Percentiles rank a stretch among this genome's conserved stretches.
Conservation (phyloP, 2,113 vertebrate genomes). For the Mesitornis unicolor region DNA sequence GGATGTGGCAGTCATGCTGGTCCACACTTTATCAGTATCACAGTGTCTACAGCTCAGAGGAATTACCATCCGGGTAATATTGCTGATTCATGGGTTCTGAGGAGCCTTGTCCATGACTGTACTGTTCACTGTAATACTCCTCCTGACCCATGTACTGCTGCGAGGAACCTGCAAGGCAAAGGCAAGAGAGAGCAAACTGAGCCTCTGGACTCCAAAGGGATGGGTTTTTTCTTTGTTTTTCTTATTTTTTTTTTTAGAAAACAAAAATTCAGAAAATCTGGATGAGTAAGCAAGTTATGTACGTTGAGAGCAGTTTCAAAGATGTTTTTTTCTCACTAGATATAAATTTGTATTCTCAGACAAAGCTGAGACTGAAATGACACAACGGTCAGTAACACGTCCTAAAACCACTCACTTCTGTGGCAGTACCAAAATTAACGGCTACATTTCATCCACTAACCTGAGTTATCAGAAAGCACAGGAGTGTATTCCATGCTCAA, state of each 20-base stretch:
- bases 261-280: background rate
- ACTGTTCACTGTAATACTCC: conserved; percentile 95
- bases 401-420: background rate
- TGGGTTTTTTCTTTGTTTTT: background rate
- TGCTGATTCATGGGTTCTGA: conserved; percentile 91
- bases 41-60: background rate
- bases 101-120: conserved; percentile 88
- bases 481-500: background rate
- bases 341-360: background rate
- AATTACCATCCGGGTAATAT: conserved; percentile 94
- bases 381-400: background rate
- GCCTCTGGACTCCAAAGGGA: accelerated
- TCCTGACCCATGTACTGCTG: conserved; percentile 94
- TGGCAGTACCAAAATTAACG: background rate
- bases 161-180: conserved; percentile 82
- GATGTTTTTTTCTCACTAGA: background rate
- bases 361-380: background rate
- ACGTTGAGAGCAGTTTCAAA: background rate
- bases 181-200: background rate
- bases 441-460: background rate
- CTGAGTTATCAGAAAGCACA: background rate
- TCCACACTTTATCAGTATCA: background rate
- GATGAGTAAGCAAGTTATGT: background rate
- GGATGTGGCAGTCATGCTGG: background rate
- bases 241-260: background rate